A percentile compares a stretch with the other conserved stretches of the same genome.
Evolutionary conservation across 2,797 vertebrate genomes (phyloP).

Genomic region (Florisuga fusca): DNA sequence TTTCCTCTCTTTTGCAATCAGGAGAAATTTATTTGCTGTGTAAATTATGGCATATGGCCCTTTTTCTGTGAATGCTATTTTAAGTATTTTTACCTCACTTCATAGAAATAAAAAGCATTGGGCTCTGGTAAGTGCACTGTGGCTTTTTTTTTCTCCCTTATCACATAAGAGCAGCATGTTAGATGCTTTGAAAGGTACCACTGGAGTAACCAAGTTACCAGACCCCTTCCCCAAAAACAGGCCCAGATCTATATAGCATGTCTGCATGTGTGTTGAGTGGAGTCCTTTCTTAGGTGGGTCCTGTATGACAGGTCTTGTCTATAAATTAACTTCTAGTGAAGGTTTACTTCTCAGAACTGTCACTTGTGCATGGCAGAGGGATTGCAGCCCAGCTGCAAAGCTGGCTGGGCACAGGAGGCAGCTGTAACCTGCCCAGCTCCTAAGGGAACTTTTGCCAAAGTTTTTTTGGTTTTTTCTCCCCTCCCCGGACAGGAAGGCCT

Average conservation of each 20-base stretch:
- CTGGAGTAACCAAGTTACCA: background rate
- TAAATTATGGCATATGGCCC: background rate
- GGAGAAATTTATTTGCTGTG: background rate
- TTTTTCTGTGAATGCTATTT: background rate
- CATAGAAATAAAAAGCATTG: background rate
- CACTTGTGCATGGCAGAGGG: accelerated
- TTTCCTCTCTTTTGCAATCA: background rate
- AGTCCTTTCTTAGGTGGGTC: background rate
- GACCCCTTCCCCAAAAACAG: background rate
- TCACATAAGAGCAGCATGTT: background rate
- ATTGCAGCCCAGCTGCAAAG: background rate
- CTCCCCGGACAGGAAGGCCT: background rate
- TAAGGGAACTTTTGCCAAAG: background rate
- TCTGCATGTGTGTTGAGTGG: accelerated
- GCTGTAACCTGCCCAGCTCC: background rate
- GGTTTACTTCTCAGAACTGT: background rate
- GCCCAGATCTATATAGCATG: accelerated
- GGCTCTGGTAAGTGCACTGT: background rate
- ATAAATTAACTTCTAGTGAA: background rate
- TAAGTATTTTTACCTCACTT: background rate
- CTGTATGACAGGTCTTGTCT: background rate
- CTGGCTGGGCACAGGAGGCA: background rate
- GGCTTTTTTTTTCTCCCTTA: background rate
- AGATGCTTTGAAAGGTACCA: background rate
- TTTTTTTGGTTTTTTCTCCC: background rate